These are phyloP conservation scores for Yponomeuta malinellus DNA, from an alignment of 2,888 invertebrate genomes.

Conservation along the genomic window DNA sequence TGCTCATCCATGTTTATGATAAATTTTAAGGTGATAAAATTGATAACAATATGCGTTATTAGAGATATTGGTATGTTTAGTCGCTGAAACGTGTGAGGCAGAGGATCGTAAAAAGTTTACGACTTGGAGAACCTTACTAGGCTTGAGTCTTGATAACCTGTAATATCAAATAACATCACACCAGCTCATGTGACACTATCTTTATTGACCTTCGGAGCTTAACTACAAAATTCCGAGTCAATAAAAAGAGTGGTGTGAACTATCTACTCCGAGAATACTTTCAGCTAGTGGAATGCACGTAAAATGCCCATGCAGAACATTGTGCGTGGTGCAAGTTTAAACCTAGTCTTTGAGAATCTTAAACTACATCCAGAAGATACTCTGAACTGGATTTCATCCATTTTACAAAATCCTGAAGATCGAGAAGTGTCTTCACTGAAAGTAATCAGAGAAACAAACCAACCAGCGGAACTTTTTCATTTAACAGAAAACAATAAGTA, in stretches of 20 bases:
- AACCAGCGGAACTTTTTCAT: no score
- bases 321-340: no score
- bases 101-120: not conserved
- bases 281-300: not conserved
- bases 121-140: not conserved
- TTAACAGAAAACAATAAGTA: not conserved
- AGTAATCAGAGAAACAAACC: no score
- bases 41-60: not conserved
- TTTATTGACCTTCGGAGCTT: not conserved
- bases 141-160: not conserved
- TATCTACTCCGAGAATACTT: not conserved
- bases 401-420: no score
- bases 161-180: slow-evolving; percentile 2
- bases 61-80: not conserved
- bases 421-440: no score
- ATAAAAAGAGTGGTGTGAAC: not conserved
- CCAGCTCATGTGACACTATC: not conserved
- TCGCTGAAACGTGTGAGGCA: not conserved
- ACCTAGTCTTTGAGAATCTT: no score
- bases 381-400: no score
- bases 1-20: not conserved
- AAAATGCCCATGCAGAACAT: not conserved
- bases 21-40: not conserved
- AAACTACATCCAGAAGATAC: no score
- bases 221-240: not conserved